Evolutionary conservation across 2,797 vertebrate species (phyloP).

Genomic region (Gymnoscopelus microlampas): DNA sequence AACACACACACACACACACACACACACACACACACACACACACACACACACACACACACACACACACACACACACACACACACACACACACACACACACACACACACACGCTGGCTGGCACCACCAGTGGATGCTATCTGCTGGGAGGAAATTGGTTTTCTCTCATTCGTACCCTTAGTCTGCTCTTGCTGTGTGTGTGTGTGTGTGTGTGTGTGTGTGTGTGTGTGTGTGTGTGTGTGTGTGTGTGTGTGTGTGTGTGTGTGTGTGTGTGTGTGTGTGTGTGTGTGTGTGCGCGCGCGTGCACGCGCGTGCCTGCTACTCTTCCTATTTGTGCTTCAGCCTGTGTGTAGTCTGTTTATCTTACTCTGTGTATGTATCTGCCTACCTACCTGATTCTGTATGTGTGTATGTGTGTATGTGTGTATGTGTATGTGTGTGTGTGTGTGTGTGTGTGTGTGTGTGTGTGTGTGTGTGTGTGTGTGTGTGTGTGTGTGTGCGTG

Average conservation of each 20-base stretch:
- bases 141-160: conserved; percentile 46
- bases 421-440: conserved; percentile 1
- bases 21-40: conserved; percentile 1
- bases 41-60: conserved; percentile 22
- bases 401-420: conserved; percentile 23
- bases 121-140: conserved; percentile 40
- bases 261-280: too few relatives aligned
- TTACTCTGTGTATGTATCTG: background rate
- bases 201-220: conserved; percentile 1
- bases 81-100: conserved; percentile 11
- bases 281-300: too few relatives aligned
- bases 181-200: conserved; percentile 11
- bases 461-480: conserved; percentile 26
- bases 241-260: background rate
- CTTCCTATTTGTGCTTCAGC: background rate
- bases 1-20: too few relatives aligned
- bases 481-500: conserved; percentile 11
- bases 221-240: background rate
- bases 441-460: conserved; percentile 6
- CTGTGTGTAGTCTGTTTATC: background rate
- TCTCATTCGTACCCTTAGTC: conserved; percentile 22
- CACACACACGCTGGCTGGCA: conserved; percentile 9
- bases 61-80: conserved; percentile 13
- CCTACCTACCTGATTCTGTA: background rate
- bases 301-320: too few relatives aligned